A percentile compares a stretch with the other conserved stretches of the same genome.
Evolutionary conservation across 2,797 vertebrate genomes (phyloP).

Genomic region (Pteropus rufus): DNA sequence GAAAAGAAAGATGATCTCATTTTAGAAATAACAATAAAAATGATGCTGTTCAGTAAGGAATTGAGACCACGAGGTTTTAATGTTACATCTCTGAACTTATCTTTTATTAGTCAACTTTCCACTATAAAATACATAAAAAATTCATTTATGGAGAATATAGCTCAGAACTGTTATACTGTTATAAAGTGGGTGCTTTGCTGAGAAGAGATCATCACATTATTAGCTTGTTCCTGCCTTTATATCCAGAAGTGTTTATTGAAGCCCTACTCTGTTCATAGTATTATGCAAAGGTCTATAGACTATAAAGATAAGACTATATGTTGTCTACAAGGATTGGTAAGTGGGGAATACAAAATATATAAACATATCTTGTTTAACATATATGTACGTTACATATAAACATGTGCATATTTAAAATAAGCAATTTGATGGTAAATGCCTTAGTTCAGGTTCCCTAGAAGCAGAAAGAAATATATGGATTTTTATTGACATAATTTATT

Average conservation of each 20-base stretch:
- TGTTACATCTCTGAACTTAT: background rate
- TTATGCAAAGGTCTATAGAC: background rate
- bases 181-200: background rate
- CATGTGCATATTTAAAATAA: background rate
- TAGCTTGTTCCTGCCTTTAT: background rate
- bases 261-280: background rate
- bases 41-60: background rate
- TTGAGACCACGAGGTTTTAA: background rate
- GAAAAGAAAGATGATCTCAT: conserved; percentile 58
- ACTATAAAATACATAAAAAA: conserved; percentile 34
- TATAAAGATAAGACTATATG: background rate
- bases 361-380: background rate
- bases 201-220: background rate
- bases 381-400: background rate
- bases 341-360: background rate
- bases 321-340: background rate
- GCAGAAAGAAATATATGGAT: background rate
- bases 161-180: background rate
- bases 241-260: background rate
- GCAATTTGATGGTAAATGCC: background rate
- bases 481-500: background rate
- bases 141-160: background rate
- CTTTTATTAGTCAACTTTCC: conserved; percentile 38
- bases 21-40: conserved; percentile 55
- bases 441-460: background rate